Evolutionary conservation across 2,113 vertebrate genomes (phyloP).

Genomic region (Clarias batrachus): DNA sequence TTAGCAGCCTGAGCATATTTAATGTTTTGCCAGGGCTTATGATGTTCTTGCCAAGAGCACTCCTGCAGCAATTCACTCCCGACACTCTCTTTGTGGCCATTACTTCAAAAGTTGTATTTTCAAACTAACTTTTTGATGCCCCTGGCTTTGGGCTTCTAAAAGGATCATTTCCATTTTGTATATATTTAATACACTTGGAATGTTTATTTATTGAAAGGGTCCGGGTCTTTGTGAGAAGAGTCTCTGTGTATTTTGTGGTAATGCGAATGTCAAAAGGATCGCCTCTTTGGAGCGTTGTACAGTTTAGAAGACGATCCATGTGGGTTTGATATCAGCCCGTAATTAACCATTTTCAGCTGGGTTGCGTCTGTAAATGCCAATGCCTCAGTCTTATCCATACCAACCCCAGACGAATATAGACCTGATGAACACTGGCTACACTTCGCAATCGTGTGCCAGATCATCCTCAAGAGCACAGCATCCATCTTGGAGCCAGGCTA

Average conservation of each 20-base stretch:
- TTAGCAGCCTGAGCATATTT: slow-evolving; percentile 83
- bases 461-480: slow-evolving; percentile 4
- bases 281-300: slow-evolving; percentile 31
- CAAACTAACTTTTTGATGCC: slow-evolving; percentile 70
- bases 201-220: slow-evolving; percentile 60
- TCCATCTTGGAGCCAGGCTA: not conserved
- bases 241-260: not conserved
- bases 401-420: not conserved
- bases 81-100: slow-evolving; percentile 77
- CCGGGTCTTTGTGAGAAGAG: slow-evolving; percentile 40
- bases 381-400: slow-evolving; percentile 36
- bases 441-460: slow-evolving; percentile 13
- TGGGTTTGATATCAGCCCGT: slow-evolving; percentile 37
- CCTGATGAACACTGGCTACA: slow-evolving; percentile 6
- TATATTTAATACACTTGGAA: slow-evolving; percentile 56
- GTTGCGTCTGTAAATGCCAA: slow-evolving; percentile 31
- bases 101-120: slow-evolving; percentile 78
- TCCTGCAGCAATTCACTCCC: slow-evolving; percentile 80
- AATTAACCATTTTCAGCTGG: slow-evolving; percentile 50
- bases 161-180: slow-evolving; percentile 72
- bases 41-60: slow-evolving; percentile 87
- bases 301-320: slow-evolving; percentile 22
- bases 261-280: slow-evolving; percentile 13
- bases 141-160: slow-evolving; percentile 71
- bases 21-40: slow-evolving; percentile 81